These are phyloP conservation scores for Piscicola geometra DNA, from an alignment of 2,888 invertebrate species.

Conservation along the genomic window DNA sequence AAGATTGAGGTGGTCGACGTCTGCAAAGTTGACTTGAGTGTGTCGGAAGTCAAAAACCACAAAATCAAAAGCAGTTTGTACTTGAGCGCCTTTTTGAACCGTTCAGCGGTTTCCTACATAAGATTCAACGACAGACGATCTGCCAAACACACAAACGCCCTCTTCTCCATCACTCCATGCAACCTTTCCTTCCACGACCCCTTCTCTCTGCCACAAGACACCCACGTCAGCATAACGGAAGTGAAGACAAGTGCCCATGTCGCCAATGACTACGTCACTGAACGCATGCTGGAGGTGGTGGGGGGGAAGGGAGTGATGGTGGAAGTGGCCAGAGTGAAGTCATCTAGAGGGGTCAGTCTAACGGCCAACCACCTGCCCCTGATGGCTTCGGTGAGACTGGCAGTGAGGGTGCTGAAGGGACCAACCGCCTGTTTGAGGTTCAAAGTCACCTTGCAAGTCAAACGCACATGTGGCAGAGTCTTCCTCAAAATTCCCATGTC, in stretches of 20 bases:
- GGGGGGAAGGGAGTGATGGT: not conserved
- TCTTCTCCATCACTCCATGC: not conserved
- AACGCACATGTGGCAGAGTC: not conserved
- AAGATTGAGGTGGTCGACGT: not conserved
- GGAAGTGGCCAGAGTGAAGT: not conserved
- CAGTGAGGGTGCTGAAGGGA: not conserved
- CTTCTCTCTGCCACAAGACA: not conserved
- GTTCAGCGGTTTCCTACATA: not conserved
- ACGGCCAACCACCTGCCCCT: not conserved
- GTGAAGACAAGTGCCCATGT: not conserved
- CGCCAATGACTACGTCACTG: not conserved
- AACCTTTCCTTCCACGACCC: not conserved
- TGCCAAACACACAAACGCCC: no score
- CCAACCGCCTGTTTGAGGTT: not conserved
- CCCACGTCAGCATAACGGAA: not conserved
- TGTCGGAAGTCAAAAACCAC: not conserved
- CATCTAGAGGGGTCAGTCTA: not conserved
- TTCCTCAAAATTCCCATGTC: not conserved
- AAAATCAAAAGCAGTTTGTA: not conserved
- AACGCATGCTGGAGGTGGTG: not conserved
- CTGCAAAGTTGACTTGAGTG: not conserved
- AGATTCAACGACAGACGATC: not conserved
- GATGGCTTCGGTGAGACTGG: not conserved
- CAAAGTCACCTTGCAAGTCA: not conserved
- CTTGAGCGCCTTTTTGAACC: not conserved